Evolutionary conservation across 2,888 invertebrate species (phyloP).

Genomic region (Morinoia aosen): DNA sequence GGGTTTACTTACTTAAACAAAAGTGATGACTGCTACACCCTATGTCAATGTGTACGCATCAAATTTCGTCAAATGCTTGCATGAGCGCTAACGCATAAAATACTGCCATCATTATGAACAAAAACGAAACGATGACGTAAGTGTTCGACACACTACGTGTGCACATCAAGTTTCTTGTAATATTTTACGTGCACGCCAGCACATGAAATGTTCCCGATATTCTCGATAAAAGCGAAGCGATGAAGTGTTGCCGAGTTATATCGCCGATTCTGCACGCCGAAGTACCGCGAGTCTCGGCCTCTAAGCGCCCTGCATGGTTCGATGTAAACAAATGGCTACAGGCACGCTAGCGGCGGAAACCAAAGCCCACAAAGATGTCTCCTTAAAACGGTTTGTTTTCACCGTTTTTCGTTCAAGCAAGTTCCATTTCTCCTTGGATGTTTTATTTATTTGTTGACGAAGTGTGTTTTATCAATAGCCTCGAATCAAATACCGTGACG

Average conservation of each 20-base stretch:
- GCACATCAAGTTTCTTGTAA: not conserved
- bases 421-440: not conserved
- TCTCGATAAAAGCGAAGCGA: conserved; percentile 8
- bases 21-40: too few species aligned
- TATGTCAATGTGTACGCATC: not conserved
- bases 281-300: conserved; percentile 7
- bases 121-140: not conserved
- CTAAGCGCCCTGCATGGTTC: conserved; percentile 38
- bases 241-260: conserved; percentile 32
- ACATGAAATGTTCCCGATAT: not conserved
- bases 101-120: not conserved
- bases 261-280: conserved; percentile 32
- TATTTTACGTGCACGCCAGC: not conserved
- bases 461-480: not conserved
- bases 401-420: conserved; percentile 40
- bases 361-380: conserved; percentile 12
- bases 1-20: too few species aligned
- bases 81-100: not conserved
- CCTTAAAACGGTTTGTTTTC: conserved; percentile 52
- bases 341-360: conserved; percentile 46
- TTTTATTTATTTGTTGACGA: not conserved
- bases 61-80: not conserved
- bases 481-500: not conserved
- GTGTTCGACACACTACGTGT: not conserved
- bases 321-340: conserved; percentile 43